These are phyloP conservation scores for Sebastes itinus DNA, from an alignment of 2,797 vertebrate genomes.

Conservation along the genomic window DNA sequence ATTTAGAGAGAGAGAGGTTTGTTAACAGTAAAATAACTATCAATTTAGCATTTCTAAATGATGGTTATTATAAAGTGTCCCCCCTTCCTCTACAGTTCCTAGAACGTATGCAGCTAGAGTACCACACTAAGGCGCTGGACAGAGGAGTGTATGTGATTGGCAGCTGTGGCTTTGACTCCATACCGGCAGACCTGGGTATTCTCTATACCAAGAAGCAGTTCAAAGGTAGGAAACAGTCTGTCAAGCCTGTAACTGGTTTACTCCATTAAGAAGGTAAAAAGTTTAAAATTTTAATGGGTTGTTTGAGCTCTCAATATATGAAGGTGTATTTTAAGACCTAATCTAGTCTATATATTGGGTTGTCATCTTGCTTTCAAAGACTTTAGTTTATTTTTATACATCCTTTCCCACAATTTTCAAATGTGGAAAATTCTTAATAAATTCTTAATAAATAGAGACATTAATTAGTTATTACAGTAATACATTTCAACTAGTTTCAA, in stretches of 20 bases:
- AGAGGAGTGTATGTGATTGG: conserved; percentile 88
- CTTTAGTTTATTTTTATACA: neutral
- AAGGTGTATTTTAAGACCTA: neutral
- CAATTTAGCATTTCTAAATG: no score
- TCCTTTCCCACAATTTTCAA: neutral
- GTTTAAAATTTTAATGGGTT: neutral
- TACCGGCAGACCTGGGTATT: conserved; percentile 90
- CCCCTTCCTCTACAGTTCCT: conserved; percentile 80
- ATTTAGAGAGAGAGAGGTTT: no score
- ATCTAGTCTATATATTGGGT: neutral
- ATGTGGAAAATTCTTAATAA: neutral
- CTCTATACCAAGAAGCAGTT: conserved; percentile 86
- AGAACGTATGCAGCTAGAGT: conserved; percentile 87
- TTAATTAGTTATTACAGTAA: neutral
- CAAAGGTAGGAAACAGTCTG: conserved; percentile 79
- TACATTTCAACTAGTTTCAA: neutral
- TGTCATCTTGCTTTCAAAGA: neutral
- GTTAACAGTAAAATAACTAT: no score
- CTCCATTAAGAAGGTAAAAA: neutral
- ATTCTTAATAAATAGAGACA: neutral
- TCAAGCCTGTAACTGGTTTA: neutral
- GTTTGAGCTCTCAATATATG: neutral
- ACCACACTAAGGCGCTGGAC: conserved; percentile 85
- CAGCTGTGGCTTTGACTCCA: conserved; percentile 92
- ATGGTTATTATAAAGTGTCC: no score